A percentile compares a stretch with the other conserved stretches of the same genome.
phyloP scores from a whole-genome alignment of 2,888 invertebrate species.

The Idaea biselata region DNA sequence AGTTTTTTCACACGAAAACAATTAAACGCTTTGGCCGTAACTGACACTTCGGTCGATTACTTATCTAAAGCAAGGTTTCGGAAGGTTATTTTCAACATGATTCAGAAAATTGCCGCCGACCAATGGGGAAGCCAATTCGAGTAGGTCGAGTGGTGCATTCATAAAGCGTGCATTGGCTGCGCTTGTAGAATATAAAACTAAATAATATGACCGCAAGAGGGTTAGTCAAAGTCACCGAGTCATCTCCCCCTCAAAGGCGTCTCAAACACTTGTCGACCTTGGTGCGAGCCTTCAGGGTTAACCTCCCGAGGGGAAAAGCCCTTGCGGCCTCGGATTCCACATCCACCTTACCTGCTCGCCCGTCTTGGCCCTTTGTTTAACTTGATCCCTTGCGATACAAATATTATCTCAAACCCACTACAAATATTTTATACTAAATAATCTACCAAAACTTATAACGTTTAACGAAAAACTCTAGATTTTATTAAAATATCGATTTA shows the following conservation, averaged over 20 bases:
- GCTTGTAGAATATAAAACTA: conserved; percentile 43
- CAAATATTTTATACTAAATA: background rate
- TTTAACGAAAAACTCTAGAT: too few relatives aligned
- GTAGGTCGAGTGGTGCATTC: conserved; percentile 36
- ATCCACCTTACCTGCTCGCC: conserved; percentile 53
- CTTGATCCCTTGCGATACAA: conserved; percentile 30
- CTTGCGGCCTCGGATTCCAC: conserved; percentile 53
- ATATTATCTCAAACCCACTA: conserved; percentile 24
- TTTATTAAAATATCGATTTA: too few relatives aligned
- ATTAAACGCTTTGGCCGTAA: background rate
- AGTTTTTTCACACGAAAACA: too few relatives aligned
- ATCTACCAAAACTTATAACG: too few relatives aligned
- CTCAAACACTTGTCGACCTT: conserved; percentile 64
- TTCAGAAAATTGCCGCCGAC: conserved; percentile 14
- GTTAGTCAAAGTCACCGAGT: conserved; percentile 68
- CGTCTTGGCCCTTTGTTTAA: conserved; percentile 48
- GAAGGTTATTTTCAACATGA: conserved; percentile 11
- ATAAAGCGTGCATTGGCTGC: conserved; percentile 62
- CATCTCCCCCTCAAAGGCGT: conserved; percentile 61
- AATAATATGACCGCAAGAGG: conserved; percentile 51
- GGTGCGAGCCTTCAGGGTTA: conserved; percentile 59
- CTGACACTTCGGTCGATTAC: too few relatives aligned
- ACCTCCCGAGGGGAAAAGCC: conserved; percentile 61
- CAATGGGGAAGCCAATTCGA: conserved; percentile 21
- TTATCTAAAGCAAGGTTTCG: conserved; percentile 10